These are phyloP conservation scores for Hystrix cristata DNA, from an alignment of 2,113 vertebrate species.

Conservation along the genomic window DNA sequence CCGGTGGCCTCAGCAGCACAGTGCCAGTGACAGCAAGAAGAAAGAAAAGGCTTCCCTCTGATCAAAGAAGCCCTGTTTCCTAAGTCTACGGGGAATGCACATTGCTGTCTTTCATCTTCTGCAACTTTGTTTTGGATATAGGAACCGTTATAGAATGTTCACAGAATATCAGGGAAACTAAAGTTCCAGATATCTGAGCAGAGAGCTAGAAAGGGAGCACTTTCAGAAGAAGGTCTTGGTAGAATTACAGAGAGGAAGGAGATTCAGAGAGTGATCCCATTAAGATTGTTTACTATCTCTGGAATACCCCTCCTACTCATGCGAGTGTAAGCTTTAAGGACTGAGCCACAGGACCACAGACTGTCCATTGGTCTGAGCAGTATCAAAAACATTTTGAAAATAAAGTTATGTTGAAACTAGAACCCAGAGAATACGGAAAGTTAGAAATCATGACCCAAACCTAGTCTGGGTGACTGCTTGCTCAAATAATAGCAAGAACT, in stretches of 20 bases:
- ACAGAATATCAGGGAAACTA: background rate
- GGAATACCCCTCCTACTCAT: background rate
- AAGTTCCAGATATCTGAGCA: background rate
- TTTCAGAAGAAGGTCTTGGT: background rate
- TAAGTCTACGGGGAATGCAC: background rate
- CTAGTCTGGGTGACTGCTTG: background rate
- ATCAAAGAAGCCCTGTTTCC: background rate
- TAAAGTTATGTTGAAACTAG: background rate
- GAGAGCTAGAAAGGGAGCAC: background rate
- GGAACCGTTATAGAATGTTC: background rate
- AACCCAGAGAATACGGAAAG: background rate
- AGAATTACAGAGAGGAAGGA: too few species aligned
- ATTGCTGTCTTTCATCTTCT: background rate
- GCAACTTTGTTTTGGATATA: background rate
- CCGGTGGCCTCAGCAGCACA: background rate
- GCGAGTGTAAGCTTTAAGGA: background rate
- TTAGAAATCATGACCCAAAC: background rate
- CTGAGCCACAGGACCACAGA: background rate
- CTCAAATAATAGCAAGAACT: background rate
- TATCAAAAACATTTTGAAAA: background rate
- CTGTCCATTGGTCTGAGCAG: background rate
- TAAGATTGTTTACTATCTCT: background rate
- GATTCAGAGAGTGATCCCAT: background rate
- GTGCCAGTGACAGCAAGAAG: background rate
- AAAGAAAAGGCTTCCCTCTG: background rate